Conservation (phyloP, 2,888 invertebrate genomes). For the Cancer borealis region DNA sequence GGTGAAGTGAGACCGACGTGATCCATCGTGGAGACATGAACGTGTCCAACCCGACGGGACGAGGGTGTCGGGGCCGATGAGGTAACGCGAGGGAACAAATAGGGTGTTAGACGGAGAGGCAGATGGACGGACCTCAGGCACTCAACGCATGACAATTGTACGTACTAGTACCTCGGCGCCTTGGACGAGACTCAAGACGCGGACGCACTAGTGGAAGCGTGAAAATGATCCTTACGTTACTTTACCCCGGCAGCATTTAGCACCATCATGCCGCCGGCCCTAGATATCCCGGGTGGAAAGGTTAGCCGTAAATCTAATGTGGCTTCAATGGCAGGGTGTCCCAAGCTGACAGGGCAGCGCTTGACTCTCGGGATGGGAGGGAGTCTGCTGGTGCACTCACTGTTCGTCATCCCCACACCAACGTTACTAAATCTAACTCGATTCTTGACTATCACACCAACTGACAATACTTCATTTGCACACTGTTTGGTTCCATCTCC, state of each 20-base stretch:
- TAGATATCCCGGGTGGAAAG: slow-evolving; percentile 74
- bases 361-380: not conserved
- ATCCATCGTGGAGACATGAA: slow-evolving; percentile 58
- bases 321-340: slow-evolving; percentile 74
- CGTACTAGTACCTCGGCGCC: not conserved
- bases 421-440: slow-evolving; percentile 22
- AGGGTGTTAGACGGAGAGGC: not conserved
- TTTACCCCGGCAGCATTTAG: slow-evolving; percentile 53
- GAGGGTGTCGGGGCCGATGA: slow-evolving; percentile 58
- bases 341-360: slow-evolving; percentile 63
- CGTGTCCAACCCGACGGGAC: slow-evolving; percentile 65
- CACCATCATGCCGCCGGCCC: slow-evolving; percentile 63
- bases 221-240: slow-evolving; percentile 56
- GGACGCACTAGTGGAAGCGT: slow-evolving; percentile 40
- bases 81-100: slow-evolving; percentile 63
- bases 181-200: not conserved
- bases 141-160: slow-evolving; percentile 41
- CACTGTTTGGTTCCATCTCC: not conserved
- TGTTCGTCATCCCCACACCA: not conserved
- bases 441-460: slow-evolving; percentile 55
- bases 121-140: not conserved
- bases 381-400: not conserved
- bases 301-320: slow-evolving; percentile 74
- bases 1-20: slow-evolving; percentile 28
- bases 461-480: slow-evolving; percentile 8